A percentile compares a stretch with the other conserved stretches of the same genome.
Conservation (phyloP, 2,797 vertebrate genomes). For the Parambassis ranga region DNA sequence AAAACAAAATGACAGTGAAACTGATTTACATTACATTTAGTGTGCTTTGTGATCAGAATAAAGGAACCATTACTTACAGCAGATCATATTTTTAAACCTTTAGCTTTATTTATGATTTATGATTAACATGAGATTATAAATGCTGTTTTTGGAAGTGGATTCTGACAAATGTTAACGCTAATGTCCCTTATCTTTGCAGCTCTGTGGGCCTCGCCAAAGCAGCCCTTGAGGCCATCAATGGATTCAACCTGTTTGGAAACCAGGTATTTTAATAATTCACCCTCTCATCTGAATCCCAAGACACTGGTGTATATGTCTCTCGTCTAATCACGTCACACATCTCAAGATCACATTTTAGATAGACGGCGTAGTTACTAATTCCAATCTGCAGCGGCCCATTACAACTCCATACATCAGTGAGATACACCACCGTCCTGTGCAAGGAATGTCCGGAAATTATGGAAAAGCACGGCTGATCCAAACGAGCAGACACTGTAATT, state of each 20-base stretch:
- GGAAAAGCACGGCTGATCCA: neutral
- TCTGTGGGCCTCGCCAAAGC: conserved; percentile 97
- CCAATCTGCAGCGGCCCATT: neutral
- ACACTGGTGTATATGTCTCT: neutral
- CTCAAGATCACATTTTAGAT: neutral
- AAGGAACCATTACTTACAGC: conserved; percentile 46
- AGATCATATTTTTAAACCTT: conserved; percentile 17
- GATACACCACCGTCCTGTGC: neutral
- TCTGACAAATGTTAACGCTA: neutral
- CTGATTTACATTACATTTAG: conserved; percentile 51
- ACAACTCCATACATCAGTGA: neutral
- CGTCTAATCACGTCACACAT: conserved; percentile 1
- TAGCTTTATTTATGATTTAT: conserved; percentile 32
- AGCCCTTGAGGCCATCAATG: conserved; percentile 97
- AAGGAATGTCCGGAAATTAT: neutral
- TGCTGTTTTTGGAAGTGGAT: neutral
- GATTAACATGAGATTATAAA: conserved; percentile 17
- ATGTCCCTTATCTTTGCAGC: conserved; percentile 68
- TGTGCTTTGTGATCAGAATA: conserved; percentile 55
- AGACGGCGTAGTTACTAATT: conserved; percentile 3
- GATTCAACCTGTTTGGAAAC: conserved; percentile 99
- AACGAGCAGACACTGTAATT: conserved; percentile 6
- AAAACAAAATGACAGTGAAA: conserved; percentile 52
- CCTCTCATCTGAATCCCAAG: neutral
- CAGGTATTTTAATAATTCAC: conserved; percentile 83